Evolutionary conservation across 92 coral and sea anemone genomes (phyloP).

Genomic region (Parazoanthus swiftii): DNA sequence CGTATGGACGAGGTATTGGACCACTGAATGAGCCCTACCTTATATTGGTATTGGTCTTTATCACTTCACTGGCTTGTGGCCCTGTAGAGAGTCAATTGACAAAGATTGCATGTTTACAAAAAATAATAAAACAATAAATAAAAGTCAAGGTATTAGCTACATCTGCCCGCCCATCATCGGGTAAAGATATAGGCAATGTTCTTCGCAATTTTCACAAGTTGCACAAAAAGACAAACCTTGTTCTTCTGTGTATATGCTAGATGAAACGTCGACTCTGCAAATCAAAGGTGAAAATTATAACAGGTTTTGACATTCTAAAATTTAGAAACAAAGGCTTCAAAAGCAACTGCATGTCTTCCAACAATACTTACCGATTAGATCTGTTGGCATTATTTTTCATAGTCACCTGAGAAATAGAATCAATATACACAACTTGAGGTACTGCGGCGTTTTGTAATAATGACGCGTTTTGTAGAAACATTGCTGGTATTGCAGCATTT

Average conservation of each 20-base stretch:
- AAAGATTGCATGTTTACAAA: neutral
- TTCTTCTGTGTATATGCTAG: conserved; percentile 18
- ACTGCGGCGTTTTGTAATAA: too few relatives aligned
- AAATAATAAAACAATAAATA: too few relatives aligned
- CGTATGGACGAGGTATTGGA: neutral
- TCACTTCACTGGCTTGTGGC: conserved; percentile 9
- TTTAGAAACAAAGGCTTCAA: neutral
- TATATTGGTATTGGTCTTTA: conserved; percentile 23
- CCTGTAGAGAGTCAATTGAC: neutral
- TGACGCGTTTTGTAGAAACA: too few relatives aligned
- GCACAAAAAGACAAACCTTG: conserved; percentile 32
- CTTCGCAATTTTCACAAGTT: neutral
- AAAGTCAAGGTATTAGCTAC: neutral
- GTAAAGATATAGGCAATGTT: neutral
- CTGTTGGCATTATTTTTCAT: conserved; percentile 31
- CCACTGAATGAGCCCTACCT: conserved; percentile 14
- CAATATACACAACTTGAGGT: neutral
- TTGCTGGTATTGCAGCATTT: too few relatives aligned
- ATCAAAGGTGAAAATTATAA: neutral
- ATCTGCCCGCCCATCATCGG: too few relatives aligned
- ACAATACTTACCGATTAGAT: conserved; percentile 19
- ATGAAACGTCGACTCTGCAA: conserved; percentile 14
- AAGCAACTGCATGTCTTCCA: neutral
- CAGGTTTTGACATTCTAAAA: too few relatives aligned
- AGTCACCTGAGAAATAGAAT: conserved; percentile 18